Percentiles rank a stretch among this genome's conserved stretches.
These are phyloP conservation scores for Gallinago solitaria DNA, from an alignment of 2,797 vertebrate genomes.

Conservation along the genomic window DNA sequence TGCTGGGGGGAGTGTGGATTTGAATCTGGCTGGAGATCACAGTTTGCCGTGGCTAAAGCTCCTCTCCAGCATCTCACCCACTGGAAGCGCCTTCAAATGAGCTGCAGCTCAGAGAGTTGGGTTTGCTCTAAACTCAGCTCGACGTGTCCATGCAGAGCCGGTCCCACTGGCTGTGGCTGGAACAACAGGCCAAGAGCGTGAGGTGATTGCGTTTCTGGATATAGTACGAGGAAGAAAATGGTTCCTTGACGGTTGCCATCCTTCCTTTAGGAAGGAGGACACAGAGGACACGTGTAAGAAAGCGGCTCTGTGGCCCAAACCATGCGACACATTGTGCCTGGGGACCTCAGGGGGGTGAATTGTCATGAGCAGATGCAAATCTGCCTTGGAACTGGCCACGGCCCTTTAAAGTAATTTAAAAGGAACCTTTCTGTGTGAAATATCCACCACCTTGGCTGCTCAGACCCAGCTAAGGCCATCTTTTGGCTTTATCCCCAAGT, in stretches of 20 bases:
- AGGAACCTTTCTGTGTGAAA: not conserved
- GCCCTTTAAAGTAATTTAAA: not conserved
- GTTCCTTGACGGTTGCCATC: not conserved
- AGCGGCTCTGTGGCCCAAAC: not conserved
- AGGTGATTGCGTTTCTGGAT: not conserved
- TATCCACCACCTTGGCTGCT: not conserved
- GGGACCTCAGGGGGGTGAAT: not conserved
- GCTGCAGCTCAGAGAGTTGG: not conserved
- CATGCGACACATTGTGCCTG: accelerated
- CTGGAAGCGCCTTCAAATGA: conserved; percentile 27
- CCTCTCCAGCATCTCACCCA: not conserved
- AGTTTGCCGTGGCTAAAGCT: not conserved
- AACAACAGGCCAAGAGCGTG: not conserved
- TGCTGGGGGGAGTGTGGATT: not conserved
- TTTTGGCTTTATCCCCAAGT: not conserved
- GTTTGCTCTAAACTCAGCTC: not conserved
- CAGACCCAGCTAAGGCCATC: not conserved
- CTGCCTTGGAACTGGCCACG: not conserved
- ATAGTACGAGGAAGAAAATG: not conserved
- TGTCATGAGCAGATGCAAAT: accelerated
- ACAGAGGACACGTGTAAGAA: not conserved
- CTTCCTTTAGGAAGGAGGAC: not conserved
- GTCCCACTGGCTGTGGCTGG: not conserved
- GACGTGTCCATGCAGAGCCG: not conserved
- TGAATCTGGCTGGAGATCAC: not conserved